phyloP scores from a whole-genome alignment of 1,140 invertebrate genomes.

The Saccostrea cuccullata region DNA sequence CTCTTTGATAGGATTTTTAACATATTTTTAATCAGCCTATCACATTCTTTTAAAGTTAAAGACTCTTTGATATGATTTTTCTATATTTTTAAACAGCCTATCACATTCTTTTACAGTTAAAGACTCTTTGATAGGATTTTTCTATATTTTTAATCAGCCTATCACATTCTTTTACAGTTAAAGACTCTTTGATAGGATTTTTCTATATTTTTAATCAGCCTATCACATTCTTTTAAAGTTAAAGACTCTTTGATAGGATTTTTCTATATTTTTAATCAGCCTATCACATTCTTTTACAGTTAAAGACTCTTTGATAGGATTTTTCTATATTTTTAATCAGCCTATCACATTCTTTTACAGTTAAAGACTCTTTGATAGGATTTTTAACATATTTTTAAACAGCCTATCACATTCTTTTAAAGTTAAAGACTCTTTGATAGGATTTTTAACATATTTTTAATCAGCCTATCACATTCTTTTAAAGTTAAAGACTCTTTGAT shows the following conservation, averaged over 20 bases:
- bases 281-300: neutral
- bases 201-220: neutral
- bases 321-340: neutral
- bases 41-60: too few species aligned
- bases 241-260: too few species aligned
- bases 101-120: too few species aligned
- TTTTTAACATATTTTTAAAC: neutral
- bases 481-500: too few species aligned
- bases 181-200: too few species aligned
- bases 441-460: too few species aligned
- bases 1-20: too few species aligned
- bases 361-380: too few species aligned
- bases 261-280: neutral
- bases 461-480: constrained; percentile 33
- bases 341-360: neutral
- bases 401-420: constrained; percentile 33
- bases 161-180: neutral
- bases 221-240: neutral
- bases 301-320: too few species aligned
- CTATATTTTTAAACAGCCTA: constrained; percentile 32
- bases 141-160: constrained; percentile 18
- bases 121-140: too few species aligned
- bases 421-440: too few species aligned
- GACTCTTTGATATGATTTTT: too few species aligned
- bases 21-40: constrained; percentile 26